Percentiles rank a stretch among this genome's conserved stretches.
These are phyloP conservation scores for Scytalopus superciliaris DNA, from an alignment of 2,113 vertebrate genomes.

Conservation along the genomic window DNA sequence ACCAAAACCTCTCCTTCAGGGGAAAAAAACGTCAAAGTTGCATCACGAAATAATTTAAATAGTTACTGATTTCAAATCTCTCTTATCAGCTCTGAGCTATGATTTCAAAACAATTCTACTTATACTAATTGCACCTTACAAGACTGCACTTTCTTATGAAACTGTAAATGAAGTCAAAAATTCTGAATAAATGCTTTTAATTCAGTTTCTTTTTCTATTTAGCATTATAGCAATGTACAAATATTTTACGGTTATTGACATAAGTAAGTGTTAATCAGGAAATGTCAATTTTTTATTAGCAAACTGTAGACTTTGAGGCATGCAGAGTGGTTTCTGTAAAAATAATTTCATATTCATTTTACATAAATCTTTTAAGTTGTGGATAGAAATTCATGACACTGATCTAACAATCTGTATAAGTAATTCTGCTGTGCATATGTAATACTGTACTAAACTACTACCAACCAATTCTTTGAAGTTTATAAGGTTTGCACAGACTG, in stretches of 20 bases:
- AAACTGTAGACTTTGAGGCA: not conserved
- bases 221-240: not conserved
- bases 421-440: not conserved
- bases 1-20: not conserved
- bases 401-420: not conserved
- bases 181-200: not conserved
- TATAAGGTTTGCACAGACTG: not conserved
- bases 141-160: not conserved
- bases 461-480: not conserved
- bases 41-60: not conserved
- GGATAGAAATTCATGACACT: not conserved
- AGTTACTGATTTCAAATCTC: not conserved
- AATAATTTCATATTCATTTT: not conserved
- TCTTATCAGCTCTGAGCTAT: not conserved
- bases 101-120: not conserved
- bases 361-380: not conserved
- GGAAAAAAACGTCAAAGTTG: not conserved
- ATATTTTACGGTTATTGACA: not conserved
- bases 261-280: not conserved
- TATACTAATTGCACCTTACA: not conserved
- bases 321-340: not conserved
- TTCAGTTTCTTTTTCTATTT: not conserved
- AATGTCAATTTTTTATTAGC: not conserved
- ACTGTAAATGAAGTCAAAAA: not conserved
- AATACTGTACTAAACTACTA: not conserved